Percentiles rank a stretch among this genome's conserved stretches.
Evolutionary conservation across 2,113 vertebrate species (phyloP).

Genomic region (Thryonomys swinderianus): DNA sequence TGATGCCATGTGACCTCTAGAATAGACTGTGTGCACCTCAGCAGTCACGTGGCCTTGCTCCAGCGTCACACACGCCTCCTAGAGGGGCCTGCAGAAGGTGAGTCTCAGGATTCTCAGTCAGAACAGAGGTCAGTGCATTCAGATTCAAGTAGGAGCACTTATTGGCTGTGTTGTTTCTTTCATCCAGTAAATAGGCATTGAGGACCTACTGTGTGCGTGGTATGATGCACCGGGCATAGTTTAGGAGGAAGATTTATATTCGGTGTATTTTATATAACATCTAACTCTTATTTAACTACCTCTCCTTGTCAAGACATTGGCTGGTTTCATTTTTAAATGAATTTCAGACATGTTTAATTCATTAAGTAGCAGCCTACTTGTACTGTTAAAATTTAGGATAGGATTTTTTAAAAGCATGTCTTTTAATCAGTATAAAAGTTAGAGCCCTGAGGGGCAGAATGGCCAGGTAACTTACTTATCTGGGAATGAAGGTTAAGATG

Average conservation of each 20-base stretch:
- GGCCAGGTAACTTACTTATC: background rate
- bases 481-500: background rate
- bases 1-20: background rate
- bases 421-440: slow-evolving; percentile 30
- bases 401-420: background rate
- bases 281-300: background rate
- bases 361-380: slow-evolving; percentile 18
- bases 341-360: slow-evolving; percentile 23
- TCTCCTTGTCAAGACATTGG: background rate
- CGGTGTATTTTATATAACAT: slow-evolving; percentile 18
- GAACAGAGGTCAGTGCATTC: background rate
- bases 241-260: background rate
- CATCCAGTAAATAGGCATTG: background rate
- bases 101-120: background rate
- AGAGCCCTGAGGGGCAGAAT: background rate
- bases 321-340: slow-evolving; percentile 47
- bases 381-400: slow-evolving; percentile 20
- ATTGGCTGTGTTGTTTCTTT: background rate
- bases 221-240: background rate
- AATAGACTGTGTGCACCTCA: background rate
- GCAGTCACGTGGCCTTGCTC: background rate
- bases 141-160: background rate
- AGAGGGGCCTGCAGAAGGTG: background rate
- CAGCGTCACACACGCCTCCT: background rate
- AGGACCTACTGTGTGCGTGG: background rate